phyloP scores from a whole-genome alignment of 2,113 vertebrate species.

The Sturnira hondurensis region DNA sequence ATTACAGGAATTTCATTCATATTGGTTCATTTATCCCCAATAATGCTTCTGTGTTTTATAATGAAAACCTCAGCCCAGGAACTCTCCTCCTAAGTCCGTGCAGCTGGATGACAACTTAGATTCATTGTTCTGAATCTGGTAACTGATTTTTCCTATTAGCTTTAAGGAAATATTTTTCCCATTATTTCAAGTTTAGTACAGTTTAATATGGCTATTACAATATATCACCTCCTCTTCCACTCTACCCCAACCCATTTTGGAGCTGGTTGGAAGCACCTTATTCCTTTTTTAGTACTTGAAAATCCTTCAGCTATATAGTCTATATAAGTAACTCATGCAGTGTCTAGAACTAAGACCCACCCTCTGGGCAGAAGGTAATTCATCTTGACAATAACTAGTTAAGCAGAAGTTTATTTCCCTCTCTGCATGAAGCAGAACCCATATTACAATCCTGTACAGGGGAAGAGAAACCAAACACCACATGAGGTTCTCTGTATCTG shows the following conservation, averaged over 20 bases:
- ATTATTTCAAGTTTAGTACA: conserved; percentile 60
- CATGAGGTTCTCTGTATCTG: neutral
- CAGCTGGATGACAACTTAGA: conserved; percentile 66
- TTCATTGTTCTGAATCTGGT: conserved; percentile 48
- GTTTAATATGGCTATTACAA: conserved; percentile 61
- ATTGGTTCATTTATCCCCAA: conserved; percentile 58
- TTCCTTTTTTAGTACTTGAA: conserved; percentile 55
- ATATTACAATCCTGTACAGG: neutral
- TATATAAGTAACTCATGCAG: neutral
- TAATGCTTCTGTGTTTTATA: conserved; percentile 68
- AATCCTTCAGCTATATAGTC: conserved; percentile 36
- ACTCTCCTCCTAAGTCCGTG: conserved; percentile 40
- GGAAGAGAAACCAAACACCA: neutral
- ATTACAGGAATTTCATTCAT: conserved; percentile 66
- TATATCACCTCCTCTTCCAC: conserved; percentile 47
- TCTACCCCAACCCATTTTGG: neutral
- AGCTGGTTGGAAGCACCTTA: conserved; percentile 34
- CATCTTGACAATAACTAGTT: conserved; percentile 36
- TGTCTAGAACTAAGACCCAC: conserved; percentile 5
- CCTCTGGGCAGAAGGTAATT: neutral
- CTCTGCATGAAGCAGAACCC: neutral
- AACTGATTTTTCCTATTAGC: conserved; percentile 68
- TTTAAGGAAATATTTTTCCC: conserved; percentile 62
- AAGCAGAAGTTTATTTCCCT: conserved; percentile 44
- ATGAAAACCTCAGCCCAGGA: conserved; percentile 63